These are phyloP conservation scores for Podotricha telesiphe DNA, from an alignment of 2,888 invertebrate species.

Conservation along the genomic window DNA sequence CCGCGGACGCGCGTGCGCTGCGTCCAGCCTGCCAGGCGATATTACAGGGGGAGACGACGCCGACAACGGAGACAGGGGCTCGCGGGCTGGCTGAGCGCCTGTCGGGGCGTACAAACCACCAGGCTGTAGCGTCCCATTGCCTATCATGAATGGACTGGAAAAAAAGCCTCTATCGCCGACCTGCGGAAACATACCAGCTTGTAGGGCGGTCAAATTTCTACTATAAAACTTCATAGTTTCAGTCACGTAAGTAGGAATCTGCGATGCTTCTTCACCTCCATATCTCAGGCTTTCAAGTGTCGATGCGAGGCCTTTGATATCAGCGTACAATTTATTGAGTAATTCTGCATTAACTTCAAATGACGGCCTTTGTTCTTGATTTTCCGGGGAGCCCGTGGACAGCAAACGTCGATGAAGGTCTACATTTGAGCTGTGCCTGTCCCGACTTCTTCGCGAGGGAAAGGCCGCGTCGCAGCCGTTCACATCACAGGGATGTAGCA, in stretches of 20 bases:
- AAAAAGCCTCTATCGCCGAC: constrained; percentile 74
- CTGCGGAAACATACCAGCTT: constrained; percentile 75
- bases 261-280: constrained; percentile 72
- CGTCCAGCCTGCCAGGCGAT: constrained; percentile 75
- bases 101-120: constrained; percentile 71
- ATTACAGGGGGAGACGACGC: constrained; percentile 79
- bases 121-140: constrained; percentile 65
- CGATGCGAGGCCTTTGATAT: constrained; percentile 85
- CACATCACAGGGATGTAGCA: constrained; percentile 95
- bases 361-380: constrained; percentile 80
- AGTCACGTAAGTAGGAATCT: constrained; percentile 74
- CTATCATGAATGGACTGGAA: constrained; percentile 75
- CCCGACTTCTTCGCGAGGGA: constrained; percentile 90
- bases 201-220: constrained; percentile 72
- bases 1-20: constrained; percentile 71
- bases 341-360: constrained; percentile 91
- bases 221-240: constrained; percentile 82
- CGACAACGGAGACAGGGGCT: constrained; percentile 77
- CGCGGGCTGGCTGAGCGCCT: constrained; percentile 70
- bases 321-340: constrained; percentile 91
- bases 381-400: constrained; percentile 76
- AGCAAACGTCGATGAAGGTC: constrained; percentile 79
- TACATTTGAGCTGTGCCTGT: constrained; percentile 84
- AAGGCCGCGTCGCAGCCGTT: constrained; percentile 96
- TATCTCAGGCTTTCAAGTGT: constrained; percentile 86